These are phyloP conservation scores for Lethrus apterus DNA, from an alignment of 1,140 invertebrate species.

Conservation along the genomic window DNA sequence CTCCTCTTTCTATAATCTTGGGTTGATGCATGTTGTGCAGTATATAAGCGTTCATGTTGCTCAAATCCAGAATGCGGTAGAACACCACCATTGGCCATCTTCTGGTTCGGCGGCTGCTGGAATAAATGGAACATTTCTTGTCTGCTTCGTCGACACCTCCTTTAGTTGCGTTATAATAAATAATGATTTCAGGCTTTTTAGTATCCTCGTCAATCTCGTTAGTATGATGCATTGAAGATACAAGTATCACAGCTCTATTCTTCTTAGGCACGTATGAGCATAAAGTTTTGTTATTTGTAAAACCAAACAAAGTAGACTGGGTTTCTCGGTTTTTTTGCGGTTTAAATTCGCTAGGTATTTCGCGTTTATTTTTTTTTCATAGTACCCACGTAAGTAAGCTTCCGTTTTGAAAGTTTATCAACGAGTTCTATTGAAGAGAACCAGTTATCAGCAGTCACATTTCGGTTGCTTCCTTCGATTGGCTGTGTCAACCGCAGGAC, in stretches of 20 bases:
- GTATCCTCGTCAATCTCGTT: slow-evolving; percentile 13
- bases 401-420: slow-evolving; percentile 29
- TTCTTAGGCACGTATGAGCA: slow-evolving; percentile 19
- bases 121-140: slow-evolving; percentile 24
- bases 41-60: slow-evolving; percentile 15
- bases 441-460: slow-evolving; percentile 40
- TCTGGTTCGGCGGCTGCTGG: slow-evolving; percentile 22
- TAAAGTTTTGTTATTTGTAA: background rate
- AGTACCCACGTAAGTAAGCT: slow-evolving; percentile 39
- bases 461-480: slow-evolving; percentile 33
- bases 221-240: slow-evolving; percentile 26
- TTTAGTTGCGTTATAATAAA: slow-evolving; percentile 29
- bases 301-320: background rate
- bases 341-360: slow-evolving; percentile 15
- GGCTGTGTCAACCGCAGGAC: slow-evolving; percentile 30
- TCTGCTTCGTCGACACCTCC: slow-evolving; percentile 28
- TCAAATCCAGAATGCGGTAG: slow-evolving; percentile 24
- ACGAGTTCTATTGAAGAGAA: slow-evolving; percentile 38
- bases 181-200: slow-evolving; percentile 27
- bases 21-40: too few species aligned
- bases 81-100: slow-evolving; percentile 31
- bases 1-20: too few species aligned
- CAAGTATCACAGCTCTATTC: slow-evolving; percentile 29
- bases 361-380: slow-evolving; percentile 41
- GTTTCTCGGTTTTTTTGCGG: background rate